Evolutionary conservation across 2,797 vertebrate species (phyloP), one percentile per base, ranked within the genome.

Genomic region (Macroramphosus scolopax): DNA sequence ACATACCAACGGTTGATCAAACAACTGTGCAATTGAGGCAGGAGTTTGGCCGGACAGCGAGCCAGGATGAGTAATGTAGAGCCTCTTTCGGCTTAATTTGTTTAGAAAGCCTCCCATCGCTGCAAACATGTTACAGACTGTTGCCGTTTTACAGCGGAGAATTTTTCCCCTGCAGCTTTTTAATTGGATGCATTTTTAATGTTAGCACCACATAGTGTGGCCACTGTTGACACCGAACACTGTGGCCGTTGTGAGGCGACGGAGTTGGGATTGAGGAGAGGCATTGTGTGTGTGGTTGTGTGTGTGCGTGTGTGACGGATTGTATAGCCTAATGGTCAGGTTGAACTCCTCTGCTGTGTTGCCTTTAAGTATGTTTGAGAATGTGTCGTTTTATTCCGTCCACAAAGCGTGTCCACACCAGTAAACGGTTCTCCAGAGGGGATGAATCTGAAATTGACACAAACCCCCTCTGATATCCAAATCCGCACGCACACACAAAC

Each of bases 121-220:
- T 68, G 65, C 56, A 78, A 78, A 80, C 76, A 69, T 47, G 68
- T 57, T 65, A 61, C 72, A 75, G 73, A 73, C 77, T 72, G 63
- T 72, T 69, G 63, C 69, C 22, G 61, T 69, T n/a, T 78, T 68
- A 63, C 52, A 35, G 33, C 42, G 22, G 44, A 53, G 43, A 26
- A 25, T 63, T 72, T 77, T 51, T n/a, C 51, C 57, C 60, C 59
- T 13, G 52, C 54, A 65, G 68, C 66, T 81, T 22, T 22, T 70
- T 72, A 74, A 77, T 74, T 74, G 62, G 68, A 74, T 52, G 66
- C 72, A 67, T 83, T 75, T 75, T 77, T 72, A 74, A 69, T 68
- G 67, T 57, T 52, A 42, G 43, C 48, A 3, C 52, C 36, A 16
- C 62, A 78, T 56, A 72, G 60, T 59, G 45, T 40, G 58, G 61